Evolutionary conservation across 2,888 invertebrate species (phyloP).

Genomic region (Netelia inedita): DNA sequence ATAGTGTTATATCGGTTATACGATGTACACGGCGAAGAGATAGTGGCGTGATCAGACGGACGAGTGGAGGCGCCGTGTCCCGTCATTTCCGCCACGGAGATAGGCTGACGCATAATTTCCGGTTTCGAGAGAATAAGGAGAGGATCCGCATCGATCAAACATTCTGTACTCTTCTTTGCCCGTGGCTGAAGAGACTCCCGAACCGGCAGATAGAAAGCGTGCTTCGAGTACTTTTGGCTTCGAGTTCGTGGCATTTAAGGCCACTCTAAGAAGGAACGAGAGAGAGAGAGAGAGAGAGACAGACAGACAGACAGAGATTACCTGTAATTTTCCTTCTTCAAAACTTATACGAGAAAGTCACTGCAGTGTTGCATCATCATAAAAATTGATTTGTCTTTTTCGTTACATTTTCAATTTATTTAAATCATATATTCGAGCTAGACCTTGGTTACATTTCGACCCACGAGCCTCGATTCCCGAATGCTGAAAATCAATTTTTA

Average conservation of each 20-base stretch:
- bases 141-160: conserved; percentile 85
- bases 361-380: conserved; percentile 37
- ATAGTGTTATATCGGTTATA: not conserved
- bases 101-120: conserved; percentile 85
- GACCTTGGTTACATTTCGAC: conserved; percentile 1
- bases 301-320: conserved; percentile 14
- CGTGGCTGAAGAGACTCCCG: conserved; percentile 68
- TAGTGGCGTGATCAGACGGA: conserved; percentile 81
- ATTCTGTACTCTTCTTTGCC: conserved; percentile 71
- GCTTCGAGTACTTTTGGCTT: conserved; percentile 68
- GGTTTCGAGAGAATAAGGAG: conserved; percentile 76
- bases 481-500: conserved; percentile 1
- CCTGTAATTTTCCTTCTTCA: conserved; percentile 39
- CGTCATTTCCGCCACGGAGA: conserved; percentile 82
- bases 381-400: conserved; percentile 29
- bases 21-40: conserved; percentile 72
- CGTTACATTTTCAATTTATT: not conserved
- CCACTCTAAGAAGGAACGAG: conserved; percentile 47
- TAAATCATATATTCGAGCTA: not conserved
- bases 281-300: conserved; percentile 1
- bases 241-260: conserved; percentile 50
- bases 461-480: not conserved
- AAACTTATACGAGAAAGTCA: conserved; percentile 28
- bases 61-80: conserved; percentile 74
- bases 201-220: conserved; percentile 73